Evolutionary conservation across 2,113 vertebrate genomes (phyloP).

Genomic region (Lophochroa leadbeateri): DNA sequence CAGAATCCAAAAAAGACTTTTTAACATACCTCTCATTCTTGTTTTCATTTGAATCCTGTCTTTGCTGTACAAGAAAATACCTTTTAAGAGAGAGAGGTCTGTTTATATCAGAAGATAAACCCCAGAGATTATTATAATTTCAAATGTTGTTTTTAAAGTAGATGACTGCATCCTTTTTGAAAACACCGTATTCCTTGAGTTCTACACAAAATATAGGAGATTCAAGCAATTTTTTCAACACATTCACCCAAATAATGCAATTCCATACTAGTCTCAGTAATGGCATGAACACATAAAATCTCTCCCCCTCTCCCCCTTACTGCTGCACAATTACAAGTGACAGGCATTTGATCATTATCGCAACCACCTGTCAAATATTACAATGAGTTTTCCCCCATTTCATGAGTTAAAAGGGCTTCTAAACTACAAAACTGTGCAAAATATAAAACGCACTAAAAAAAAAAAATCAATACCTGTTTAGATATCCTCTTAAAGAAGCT

Average conservation of each 20-base stretch:
- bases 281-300: background rate
- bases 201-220: background rate
- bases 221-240: background rate
- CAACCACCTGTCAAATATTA: slow-evolving; percentile 25
- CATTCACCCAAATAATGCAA: background rate
- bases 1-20: background rate
- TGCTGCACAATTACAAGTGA: background rate
- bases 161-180: background rate
- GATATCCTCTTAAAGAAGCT: slow-evolving; percentile 3
- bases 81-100: background rate
- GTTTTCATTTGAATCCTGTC: background rate
- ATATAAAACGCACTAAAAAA: background rate
- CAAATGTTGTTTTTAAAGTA: slow-evolving; percentile 1
- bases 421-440: slow-evolving; percentile 18
- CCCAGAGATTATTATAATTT: background rate
- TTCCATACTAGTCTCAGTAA: background rate
- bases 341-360: slow-evolving; percentile 29
- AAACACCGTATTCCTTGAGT: background rate
- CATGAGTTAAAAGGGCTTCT: slow-evolving; percentile 10
- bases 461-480: slow-evolving; percentile 23
- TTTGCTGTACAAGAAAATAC: background rate
- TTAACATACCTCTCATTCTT: background rate
- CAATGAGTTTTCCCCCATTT: background rate
- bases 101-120: background rate
- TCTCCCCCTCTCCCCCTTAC: background rate